Conservation (phyloP, 2,113 vertebrate species). For the Nerophis lumbriciformis region DNA sequence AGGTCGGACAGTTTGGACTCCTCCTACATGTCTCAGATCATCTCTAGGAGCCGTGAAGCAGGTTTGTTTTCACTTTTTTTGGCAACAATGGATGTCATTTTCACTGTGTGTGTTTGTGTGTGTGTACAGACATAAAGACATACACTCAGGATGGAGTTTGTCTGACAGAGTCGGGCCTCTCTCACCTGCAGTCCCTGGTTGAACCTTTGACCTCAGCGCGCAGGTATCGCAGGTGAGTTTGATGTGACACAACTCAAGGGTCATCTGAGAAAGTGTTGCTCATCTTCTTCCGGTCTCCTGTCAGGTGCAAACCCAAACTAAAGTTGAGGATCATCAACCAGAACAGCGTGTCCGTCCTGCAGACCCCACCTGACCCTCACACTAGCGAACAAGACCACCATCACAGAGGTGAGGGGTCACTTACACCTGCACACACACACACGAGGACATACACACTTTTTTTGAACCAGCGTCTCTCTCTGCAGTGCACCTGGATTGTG, state of each 20-base stretch:
- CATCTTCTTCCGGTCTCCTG: slow-evolving; percentile 11
- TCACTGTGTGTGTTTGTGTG: background rate
- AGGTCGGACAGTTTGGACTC: slow-evolving; percentile 30
- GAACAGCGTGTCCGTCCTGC: slow-evolving; percentile 95
- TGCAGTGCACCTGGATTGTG: slow-evolving; percentile 83
- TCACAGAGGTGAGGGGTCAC: slow-evolving; percentile 75
- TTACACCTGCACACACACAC: background rate
- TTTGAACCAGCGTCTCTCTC: background rate
- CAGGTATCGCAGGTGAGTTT: slow-evolving; percentile 72
- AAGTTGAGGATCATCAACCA: slow-evolving; percentile 98
- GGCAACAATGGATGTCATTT: background rate
- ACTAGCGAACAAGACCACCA: slow-evolving; percentile 80
- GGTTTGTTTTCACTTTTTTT: slow-evolving; percentile 32
- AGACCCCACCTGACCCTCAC: slow-evolving; percentile 81
- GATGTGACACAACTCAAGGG: background rate
- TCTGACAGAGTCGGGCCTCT: slow-evolving; percentile 90
- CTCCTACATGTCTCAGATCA: slow-evolving; percentile 53
- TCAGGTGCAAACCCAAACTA: slow-evolving; percentile 89
- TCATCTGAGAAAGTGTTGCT: background rate
- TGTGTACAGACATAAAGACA: slow-evolving; percentile 81
- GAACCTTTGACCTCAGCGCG: slow-evolving; percentile 77
- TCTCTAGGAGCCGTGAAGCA: slow-evolving; percentile 50
- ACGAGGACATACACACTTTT: background rate
- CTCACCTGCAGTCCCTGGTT: slow-evolving; percentile 87
- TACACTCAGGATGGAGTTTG: slow-evolving; percentile 96